Evolutionary conservation across 2,113 vertebrate species (phyloP).

Genomic region (Pluvianellus socialis): DNA sequence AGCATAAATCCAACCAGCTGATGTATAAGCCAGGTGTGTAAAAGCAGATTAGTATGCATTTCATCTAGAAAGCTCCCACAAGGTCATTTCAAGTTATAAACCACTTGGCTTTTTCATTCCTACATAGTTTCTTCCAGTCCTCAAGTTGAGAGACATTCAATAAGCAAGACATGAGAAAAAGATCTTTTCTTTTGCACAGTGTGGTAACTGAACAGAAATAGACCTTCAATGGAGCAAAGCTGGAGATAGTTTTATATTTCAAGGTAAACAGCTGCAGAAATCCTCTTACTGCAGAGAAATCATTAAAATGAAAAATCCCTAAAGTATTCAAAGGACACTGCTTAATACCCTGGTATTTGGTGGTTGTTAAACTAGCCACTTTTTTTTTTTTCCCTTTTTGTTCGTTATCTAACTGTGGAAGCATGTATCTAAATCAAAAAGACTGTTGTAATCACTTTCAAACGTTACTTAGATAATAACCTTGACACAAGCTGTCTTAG

Average conservation of each 20-base stretch:
- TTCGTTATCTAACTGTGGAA: background rate
- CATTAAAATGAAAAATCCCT: background rate
- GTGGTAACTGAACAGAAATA: background rate
- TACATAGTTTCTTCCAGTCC: background rate
- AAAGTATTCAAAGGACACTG: background rate
- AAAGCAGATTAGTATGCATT: constrained; percentile 57
- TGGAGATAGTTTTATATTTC: background rate
- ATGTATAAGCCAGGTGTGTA: constrained; percentile 35
- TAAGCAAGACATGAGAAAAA: background rate
- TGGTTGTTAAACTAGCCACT: background rate
- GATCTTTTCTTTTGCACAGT: background rate
- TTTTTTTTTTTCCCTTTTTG: background rate
- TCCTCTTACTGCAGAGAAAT: background rate
- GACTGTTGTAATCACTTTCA: background rate
- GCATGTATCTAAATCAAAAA: background rate
- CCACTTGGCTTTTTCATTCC: background rate
- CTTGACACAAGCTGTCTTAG: background rate
- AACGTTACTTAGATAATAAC: background rate
- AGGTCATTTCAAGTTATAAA: constrained; percentile 32
- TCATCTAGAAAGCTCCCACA: constrained; percentile 17
- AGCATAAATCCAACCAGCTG: constrained; percentile 22
- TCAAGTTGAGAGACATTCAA: background rate
- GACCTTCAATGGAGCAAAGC: background rate
- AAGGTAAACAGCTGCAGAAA: constrained; percentile 30
- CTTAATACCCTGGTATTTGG: background rate